phyloP scores from a whole-genome alignment of 2,113 vertebrate species.

The Hassar affinis region DNA sequence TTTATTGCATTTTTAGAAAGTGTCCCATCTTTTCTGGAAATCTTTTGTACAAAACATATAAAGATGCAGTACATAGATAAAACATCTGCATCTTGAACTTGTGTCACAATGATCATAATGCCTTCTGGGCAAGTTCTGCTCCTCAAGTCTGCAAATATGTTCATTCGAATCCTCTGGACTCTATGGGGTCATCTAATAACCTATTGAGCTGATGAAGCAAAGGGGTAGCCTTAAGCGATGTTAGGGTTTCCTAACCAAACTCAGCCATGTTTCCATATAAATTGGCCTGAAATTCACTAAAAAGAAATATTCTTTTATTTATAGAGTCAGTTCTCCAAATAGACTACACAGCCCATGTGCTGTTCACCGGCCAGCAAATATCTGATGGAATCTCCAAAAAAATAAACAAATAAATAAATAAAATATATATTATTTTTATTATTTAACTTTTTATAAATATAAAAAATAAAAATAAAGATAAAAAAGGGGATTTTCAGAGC shows the following conservation, averaged over 20 bases:
- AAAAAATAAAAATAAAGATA: no score
- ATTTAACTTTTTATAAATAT: no score
- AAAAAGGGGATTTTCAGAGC: no score
- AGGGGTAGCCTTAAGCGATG: background rate
- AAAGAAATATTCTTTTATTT: background rate
- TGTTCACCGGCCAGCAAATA: background rate
- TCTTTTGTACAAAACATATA: no score
- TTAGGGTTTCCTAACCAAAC: background rate
- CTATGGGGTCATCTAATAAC: background rate
- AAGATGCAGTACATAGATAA: background rate
- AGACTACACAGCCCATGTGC: background rate
- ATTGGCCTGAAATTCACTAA: background rate
- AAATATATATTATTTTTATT: no score
- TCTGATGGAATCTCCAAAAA: background rate
- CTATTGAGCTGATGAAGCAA: conserved; percentile 2
- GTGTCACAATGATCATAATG: background rate
- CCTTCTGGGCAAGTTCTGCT: conserved; percentile 13
- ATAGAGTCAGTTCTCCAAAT: background rate
- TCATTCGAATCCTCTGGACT: background rate
- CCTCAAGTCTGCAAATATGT: conserved; percentile 18
- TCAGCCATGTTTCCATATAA: background rate
- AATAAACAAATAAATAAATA: background rate
- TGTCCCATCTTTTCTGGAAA: no score
- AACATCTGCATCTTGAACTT: background rate
- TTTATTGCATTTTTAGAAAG: no score